phyloP scores from a whole-genome alignment of 2,113 vertebrate species.

The Hylia prasina region DNA sequence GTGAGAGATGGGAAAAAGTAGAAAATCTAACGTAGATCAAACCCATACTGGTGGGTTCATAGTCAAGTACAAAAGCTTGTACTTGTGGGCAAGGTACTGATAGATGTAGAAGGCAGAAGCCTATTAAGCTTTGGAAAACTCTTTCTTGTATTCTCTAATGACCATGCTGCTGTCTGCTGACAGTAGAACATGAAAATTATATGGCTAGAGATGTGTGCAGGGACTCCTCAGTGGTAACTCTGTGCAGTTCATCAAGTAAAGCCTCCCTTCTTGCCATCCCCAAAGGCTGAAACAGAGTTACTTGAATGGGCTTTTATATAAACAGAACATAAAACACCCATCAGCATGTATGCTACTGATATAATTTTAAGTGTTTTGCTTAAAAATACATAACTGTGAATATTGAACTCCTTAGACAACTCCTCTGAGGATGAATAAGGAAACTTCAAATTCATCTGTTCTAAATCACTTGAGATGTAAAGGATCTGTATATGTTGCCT shows the following conservation, averaged over 20 bases:
- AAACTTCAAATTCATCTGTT: conserved; percentile 1
- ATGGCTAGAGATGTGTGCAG: background rate
- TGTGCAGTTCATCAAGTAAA: background rate
- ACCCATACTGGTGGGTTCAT: background rate
- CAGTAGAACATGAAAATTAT: background rate
- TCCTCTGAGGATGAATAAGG: background rate
- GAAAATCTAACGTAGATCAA: background rate
- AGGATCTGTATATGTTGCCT: background rate
- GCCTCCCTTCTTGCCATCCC: background rate
- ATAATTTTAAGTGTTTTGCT: conserved; percentile 4
- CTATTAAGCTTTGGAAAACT: background rate
- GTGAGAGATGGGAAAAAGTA: background rate
- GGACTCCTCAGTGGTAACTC: background rate
- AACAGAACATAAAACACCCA: conserved; percentile 9
- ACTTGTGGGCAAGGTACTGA: background rate
- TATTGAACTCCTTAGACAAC: background rate
- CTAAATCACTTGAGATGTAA: background rate
- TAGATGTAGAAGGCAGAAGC: background rate
- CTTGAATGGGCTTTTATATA: background rate
- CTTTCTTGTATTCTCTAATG: background rate
- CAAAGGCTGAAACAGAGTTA: background rate
- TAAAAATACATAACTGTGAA: conserved; percentile 34
- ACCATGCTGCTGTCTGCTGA: background rate
- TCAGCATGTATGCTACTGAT: background rate
- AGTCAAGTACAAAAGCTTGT: background rate